Conservation (phyloP, 2,113 vertebrate species). For the Zootoca vivipara region DNA sequence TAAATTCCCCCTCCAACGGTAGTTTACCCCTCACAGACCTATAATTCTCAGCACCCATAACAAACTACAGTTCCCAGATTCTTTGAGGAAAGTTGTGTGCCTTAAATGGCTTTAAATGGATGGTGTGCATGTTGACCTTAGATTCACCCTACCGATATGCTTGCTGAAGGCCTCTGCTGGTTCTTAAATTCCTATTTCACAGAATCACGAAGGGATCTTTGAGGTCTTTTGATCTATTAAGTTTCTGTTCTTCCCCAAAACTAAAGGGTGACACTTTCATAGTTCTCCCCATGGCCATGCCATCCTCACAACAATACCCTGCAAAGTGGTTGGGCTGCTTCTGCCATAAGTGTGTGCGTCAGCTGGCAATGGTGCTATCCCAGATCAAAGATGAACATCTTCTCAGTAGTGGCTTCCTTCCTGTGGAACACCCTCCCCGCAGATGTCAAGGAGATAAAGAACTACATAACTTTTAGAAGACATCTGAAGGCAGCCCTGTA, state of each 20-base stretch:
- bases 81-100: not conserved
- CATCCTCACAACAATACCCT: not conserved
- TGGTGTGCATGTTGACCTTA: not conserved
- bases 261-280: not conserved
- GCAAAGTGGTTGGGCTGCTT: not conserved
- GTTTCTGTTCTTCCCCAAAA: not conserved
- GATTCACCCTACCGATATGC: not conserved
- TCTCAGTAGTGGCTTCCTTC: too few species aligned
- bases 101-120: not conserved
- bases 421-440: too few species aligned
- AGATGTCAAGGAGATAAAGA: too few species aligned
- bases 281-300: not conserved
- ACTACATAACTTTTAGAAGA: too few species aligned
- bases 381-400: not conserved
- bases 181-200: not conserved
- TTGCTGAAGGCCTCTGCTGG: not conserved
- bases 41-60: too few species aligned
- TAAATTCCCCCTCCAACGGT: too few species aligned
- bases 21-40: too few species aligned
- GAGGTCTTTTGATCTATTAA: not conserved
- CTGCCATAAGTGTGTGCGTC: not conserved
- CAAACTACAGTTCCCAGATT: too few species aligned
- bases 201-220: not conserved
- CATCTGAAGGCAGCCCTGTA: too few species aligned
- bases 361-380: not conserved